Percentiles rank a stretch among this genome's conserved stretches.
Evolutionary conservation across 2,888 invertebrate genomes (phyloP).

Genomic region (Torymus auratus): DNA sequence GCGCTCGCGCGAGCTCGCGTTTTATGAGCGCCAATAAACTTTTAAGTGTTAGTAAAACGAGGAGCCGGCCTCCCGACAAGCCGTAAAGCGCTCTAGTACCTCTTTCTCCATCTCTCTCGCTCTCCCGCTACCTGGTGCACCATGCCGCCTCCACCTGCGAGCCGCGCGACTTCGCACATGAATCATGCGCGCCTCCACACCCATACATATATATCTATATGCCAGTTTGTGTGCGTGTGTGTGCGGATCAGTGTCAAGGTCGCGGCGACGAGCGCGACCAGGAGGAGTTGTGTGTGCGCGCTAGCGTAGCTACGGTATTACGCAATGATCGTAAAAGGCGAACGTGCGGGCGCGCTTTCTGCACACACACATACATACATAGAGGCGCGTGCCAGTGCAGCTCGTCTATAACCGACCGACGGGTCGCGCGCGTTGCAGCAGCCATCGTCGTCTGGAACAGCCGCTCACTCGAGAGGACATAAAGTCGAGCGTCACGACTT

Average conservation of each 20-base stretch:
- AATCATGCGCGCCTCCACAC: slow-evolving; percentile 58
- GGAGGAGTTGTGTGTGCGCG: slow-evolving; percentile 17
- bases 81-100: slow-evolving; percentile 59
- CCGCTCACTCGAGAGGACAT: slow-evolving; percentile 2
- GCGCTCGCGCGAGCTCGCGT: slow-evolving; percentile 52
- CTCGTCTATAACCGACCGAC: slow-evolving; percentile 27
- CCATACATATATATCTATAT: slow-evolving; percentile 7
- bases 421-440: not conserved
- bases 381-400: not conserved
- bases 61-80: slow-evolving; percentile 61
- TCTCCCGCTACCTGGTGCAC: slow-evolving; percentile 30
- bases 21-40: slow-evolving; percentile 76
- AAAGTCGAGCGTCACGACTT: slow-evolving; percentile 48
- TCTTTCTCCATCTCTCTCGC: slow-evolving; percentile 53
- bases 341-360: slow-evolving; percentile 56
- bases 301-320: slow-evolving; percentile 58
- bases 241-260: slow-evolving; percentile 74
- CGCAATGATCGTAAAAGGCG: slow-evolving; percentile 68
- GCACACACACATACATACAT: slow-evolving; percentile 21
- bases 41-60: slow-evolving; percentile 76
- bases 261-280: slow-evolving; percentile 58
- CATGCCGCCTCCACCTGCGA: no score
- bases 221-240: slow-evolving; percentile 26
- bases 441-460: not conserved
- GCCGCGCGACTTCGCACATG: slow-evolving; percentile 55